These are phyloP conservation scores for Entelurus aequoreus DNA, from an alignment of 2,113 vertebrate species.

Conservation along the genomic window DNA sequence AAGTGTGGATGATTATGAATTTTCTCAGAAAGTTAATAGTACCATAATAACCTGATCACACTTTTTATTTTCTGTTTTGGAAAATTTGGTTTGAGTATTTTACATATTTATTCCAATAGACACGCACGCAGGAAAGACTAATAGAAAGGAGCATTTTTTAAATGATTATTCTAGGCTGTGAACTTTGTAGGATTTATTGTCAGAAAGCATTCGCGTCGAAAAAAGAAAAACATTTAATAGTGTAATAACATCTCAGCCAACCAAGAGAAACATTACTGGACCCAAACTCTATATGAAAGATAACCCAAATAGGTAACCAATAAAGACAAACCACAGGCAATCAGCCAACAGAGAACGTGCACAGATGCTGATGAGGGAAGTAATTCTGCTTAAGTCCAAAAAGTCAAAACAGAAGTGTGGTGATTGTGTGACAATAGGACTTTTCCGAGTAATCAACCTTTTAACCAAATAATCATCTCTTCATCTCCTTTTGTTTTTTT, in stretches of 20 bases:
- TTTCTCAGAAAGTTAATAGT: no score
- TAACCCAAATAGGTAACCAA: conserved; percentile 37
- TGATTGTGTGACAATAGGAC: background rate
- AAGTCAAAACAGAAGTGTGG: conserved; percentile 28
- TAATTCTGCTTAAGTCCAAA: conserved; percentile 28
- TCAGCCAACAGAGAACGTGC: conserved; percentile 4
- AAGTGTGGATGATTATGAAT: no score
- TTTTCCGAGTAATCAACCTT: background rate
- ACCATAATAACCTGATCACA: no score
- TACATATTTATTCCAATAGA: no score
- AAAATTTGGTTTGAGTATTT: no score
- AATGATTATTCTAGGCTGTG: no score
- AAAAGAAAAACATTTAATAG: conserved; percentile 50
- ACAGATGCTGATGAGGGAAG: background rate
- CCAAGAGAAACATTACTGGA: conserved; percentile 47
- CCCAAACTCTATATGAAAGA: conserved; percentile 47
- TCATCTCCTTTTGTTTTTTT: background rate
- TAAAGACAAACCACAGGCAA: conserved; percentile 48
- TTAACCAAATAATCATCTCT: background rate
- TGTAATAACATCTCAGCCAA: conserved; percentile 58
- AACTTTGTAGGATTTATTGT: no score
- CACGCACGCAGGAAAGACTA: no score
- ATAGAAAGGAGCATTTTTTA: no score
- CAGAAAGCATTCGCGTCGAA: conserved; percentile 10
- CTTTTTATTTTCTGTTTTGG: no score